Evolutionary conservation across 1,140 invertebrate species (phyloP).

Genomic region (Pseudachorutes palmiensis): DNA sequence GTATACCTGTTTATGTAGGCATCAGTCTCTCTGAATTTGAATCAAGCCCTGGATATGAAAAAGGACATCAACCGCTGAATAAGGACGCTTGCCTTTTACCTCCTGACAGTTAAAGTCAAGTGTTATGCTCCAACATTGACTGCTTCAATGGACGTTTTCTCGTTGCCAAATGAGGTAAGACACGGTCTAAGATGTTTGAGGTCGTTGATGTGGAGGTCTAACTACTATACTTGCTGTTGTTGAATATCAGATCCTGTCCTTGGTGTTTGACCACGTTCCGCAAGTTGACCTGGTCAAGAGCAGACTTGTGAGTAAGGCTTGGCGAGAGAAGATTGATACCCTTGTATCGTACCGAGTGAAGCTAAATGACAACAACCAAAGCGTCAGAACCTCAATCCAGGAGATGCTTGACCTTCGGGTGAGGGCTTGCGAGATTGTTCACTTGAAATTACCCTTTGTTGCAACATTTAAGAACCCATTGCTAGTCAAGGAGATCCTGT

Average conservation of each 20-base stretch:
- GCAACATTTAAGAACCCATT: slow-evolving; percentile 22
- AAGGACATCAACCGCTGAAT: too few species aligned
- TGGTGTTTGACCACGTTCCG: slow-evolving; percentile 21
- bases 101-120: too few species aligned
- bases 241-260: slow-evolving; percentile 21
- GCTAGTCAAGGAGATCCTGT: slow-evolving; percentile 26
- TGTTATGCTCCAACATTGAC: too few species aligned
- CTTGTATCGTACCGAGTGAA: slow-evolving; percentile 17
- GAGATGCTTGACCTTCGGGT: slow-evolving; percentile 22
- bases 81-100: too few species aligned
- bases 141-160: slow-evolving; percentile 8
- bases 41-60: too few species aligned
- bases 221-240: too few species aligned
- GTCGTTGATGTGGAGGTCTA: too few species aligned
- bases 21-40: too few species aligned
- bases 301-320: slow-evolving; percentile 24
- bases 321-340: slow-evolving; percentile 25
- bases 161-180: slow-evolving; percentile 5
- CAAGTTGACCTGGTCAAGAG: slow-evolving; percentile 16
- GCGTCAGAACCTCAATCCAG: background rate
- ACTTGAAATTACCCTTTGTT: slow-evolving; percentile 12
- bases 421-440: slow-evolving; percentile 16
- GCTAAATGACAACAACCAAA: slow-evolving; percentile 7
- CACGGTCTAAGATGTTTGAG: background rate
- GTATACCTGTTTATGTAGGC: too few species aligned